Conservation (phyloP, 2,888 invertebrate species). For the Heliothis peltigera region DNA sequence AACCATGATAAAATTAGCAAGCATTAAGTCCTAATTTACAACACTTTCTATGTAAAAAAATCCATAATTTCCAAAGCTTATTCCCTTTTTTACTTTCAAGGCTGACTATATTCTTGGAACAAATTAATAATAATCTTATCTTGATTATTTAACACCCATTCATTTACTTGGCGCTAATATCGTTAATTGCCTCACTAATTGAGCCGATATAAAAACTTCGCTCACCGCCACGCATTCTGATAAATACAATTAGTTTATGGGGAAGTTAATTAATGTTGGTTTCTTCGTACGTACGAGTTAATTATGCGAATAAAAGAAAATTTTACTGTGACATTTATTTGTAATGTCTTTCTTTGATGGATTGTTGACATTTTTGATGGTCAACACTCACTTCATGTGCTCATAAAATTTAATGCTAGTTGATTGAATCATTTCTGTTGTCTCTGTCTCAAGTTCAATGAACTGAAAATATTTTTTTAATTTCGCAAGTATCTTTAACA, state of each 20-base stretch:
- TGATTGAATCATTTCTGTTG: too few relatives aligned
- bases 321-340: constrained; percentile 23
- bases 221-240: constrained; percentile 57
- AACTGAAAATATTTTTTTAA: too few relatives aligned
- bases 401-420: background rate
- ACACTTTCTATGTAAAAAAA: background rate
- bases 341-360: constrained; percentile 16
- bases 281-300: constrained; percentile 31
- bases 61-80: background rate
- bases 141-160: constrained; percentile 57
- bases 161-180: constrained; percentile 49
- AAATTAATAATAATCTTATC: constrained; percentile 59
- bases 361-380: constrained; percentile 7
- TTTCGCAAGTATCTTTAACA: too few relatives aligned
- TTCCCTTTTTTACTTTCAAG: background rate
- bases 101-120: background rate
- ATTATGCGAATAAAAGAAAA: constrained; percentile 31
- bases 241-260: constrained; percentile 63
- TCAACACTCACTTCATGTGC: background rate
- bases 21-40: background rate
- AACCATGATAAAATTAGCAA: too few relatives aligned
- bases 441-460: too few relatives aligned
- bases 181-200: constrained; percentile 67
- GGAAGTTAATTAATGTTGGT: constrained; percentile 54
- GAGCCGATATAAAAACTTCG: constrained; percentile 62